Percentiles rank a stretch among this genome's conserved stretches.
Conservation (phyloP, 2,888 invertebrate species). For the Isoperla grammatica region DNA sequence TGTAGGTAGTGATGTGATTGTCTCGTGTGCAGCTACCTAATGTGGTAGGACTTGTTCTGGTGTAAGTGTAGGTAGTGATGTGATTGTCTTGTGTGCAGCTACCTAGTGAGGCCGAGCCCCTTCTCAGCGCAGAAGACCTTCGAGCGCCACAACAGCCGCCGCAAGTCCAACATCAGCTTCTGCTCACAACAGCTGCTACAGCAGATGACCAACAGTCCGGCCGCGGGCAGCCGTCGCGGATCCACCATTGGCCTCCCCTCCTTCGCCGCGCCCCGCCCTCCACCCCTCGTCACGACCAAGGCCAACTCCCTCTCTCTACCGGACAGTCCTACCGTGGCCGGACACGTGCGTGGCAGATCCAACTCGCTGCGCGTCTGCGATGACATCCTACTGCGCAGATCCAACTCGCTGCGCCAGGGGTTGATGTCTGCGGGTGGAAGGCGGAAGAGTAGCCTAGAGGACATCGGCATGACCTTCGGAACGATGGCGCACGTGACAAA, state of each 20-base stretch:
- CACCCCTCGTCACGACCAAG: slow-evolving; percentile 75
- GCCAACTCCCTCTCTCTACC: slow-evolving; percentile 85
- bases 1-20: no score
- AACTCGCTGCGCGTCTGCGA: slow-evolving; percentile 83
- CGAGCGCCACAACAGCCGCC: slow-evolving; percentile 82
- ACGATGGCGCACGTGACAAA: slow-evolving; percentile 51
- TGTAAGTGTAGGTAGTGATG: no score
- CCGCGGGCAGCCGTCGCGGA: slow-evolving; percentile 59
- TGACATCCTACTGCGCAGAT: slow-evolving; percentile 74
- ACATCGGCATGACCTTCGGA: slow-evolving; percentile 65
- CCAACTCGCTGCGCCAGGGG: slow-evolving; percentile 79
- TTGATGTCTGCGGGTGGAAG: slow-evolving; percentile 60
- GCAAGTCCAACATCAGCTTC: slow-evolving; percentile 88
- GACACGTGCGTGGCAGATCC: slow-evolving; percentile 67
- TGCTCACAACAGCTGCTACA: slow-evolving; percentile 73
- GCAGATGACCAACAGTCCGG: slow-evolving; percentile 52
- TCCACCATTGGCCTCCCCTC: slow-evolving; percentile 60
- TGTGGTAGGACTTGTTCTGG: no score
- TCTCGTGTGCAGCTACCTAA: no score
- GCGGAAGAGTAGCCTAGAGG: slow-evolving; percentile 78
- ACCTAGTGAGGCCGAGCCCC: slow-evolving; percentile 88
- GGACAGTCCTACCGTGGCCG: slow-evolving; percentile 79
- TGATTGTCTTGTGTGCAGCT: slow-evolving; percentile 63
- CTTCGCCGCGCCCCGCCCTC: slow-evolving; percentile 60
- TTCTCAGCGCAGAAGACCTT: slow-evolving; percentile 94